phyloP scores from a whole-genome alignment of 2,888 invertebrate species.

The Malacosoma neustria region DNA sequence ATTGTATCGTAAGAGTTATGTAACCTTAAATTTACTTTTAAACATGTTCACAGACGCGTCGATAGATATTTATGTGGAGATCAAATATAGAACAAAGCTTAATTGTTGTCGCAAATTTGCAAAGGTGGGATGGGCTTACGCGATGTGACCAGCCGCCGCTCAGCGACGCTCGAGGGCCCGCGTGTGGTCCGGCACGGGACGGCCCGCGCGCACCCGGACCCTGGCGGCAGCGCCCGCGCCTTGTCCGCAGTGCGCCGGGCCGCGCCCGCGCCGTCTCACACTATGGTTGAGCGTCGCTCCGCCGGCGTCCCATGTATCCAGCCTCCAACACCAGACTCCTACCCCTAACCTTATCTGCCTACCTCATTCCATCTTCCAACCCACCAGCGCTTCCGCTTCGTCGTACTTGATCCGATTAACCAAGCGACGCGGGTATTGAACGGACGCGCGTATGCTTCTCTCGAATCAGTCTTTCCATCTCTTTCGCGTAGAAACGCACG shows the following conservation, averaged over 20 bases:
- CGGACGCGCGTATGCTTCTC: slow-evolving; percentile 54
- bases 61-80: slow-evolving; percentile 49
- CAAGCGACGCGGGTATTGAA: slow-evolving; percentile 55
- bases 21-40: slow-evolving; percentile 49
- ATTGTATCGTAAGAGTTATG: slow-evolving; percentile 14
- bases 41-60: slow-evolving; percentile 71
- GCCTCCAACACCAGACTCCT: slow-evolving; percentile 14
- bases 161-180: slow-evolving; percentile 44
- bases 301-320: slow-evolving; percentile 36
- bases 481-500: slow-evolving; percentile 38
- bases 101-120: slow-evolving; percentile 73
- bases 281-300: slow-evolving; percentile 51
- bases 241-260: slow-evolving; percentile 34
- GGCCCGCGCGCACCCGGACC: slow-evolving; percentile 45
- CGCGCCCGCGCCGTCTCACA: slow-evolving; percentile 65
- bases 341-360: slow-evolving; percentile 17
- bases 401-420: slow-evolving; percentile 62
- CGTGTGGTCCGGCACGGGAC: slow-evolving; percentile 66
- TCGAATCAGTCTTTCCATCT: slow-evolving; percentile 7
- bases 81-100: slow-evolving; percentile 63
- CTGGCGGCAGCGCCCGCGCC: slow-evolving; percentile 7
- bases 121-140: slow-evolving; percentile 81
- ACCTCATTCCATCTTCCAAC: slow-evolving; percentile 18
- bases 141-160: slow-evolving; percentile 82
- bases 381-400: slow-evolving; percentile 62